Percentiles rank a stretch among this genome's conserved stretches.
phyloP scores from a whole-genome alignment of 2,888 invertebrate genomes.

The Pachliopta kotzebuea region DNA sequence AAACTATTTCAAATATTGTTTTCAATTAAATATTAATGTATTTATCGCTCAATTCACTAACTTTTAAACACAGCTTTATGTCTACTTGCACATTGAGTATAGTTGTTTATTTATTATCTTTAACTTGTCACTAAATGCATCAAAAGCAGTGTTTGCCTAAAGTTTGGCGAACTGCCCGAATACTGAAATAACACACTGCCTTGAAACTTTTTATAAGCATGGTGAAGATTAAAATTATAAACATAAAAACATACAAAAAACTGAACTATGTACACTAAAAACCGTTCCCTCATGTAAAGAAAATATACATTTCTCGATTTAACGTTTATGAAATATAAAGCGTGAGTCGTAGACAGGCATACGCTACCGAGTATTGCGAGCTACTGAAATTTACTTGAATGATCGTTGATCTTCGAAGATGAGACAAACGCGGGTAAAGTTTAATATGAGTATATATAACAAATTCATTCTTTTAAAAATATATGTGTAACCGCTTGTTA shows the following conservation, averaged over 20 bases:
- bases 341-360: slow-evolving; percentile 14
- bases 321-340: slow-evolving; percentile 16
- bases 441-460: background rate
- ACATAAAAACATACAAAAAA: background rate
- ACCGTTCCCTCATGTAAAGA: background rate
- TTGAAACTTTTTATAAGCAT: slow-evolving; percentile 45
- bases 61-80: slow-evolving; percentile 18
- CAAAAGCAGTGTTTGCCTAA: slow-evolving; percentile 43
- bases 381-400: slow-evolving; percentile 24
- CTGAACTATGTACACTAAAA: background rate
- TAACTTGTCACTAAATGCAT: slow-evolving; percentile 28
- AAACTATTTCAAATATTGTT: background rate
- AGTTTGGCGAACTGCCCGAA: slow-evolving; percentile 63
- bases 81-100: background rate
- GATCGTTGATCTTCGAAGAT: slow-evolving; percentile 8
- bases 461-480: too few species aligned
- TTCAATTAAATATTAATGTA: background rate
- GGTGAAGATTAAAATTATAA: slow-evolving; percentile 10
- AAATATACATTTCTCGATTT: background rate
- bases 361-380: slow-evolving; percentile 12
- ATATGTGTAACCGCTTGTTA: background rate
- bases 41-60: background rate
- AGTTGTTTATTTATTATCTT: slow-evolving; percentile 25
- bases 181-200: slow-evolving; percentile 66
- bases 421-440: background rate